Conservation (phyloP, 2,888 invertebrate genomes). For the Podabrus alpinus region DNA sequence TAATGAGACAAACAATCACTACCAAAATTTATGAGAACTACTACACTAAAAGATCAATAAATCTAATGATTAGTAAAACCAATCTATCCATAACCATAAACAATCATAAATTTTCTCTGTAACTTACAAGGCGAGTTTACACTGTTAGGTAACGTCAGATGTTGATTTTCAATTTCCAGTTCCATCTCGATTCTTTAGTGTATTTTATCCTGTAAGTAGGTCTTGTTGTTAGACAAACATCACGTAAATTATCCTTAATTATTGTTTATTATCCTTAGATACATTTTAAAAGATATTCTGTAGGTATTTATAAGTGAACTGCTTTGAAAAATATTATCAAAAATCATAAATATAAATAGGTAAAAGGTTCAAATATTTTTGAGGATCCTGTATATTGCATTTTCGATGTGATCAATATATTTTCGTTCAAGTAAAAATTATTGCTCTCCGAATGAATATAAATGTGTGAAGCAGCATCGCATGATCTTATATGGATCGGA, state of each 20-base stretch:
- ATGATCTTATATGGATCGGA: no score
- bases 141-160: conserved; percentile 8
- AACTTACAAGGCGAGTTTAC: conserved; percentile 9
- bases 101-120: neutral
- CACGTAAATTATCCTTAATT: neutral
- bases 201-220: conserved; percentile 5
- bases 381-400: neutral
- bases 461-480: no score
- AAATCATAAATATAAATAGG: no score
- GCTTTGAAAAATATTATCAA: no score
- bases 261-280: neutral
- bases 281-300: neutral
- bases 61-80: neutral
- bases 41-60: neutral
- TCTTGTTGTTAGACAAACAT: neutral
- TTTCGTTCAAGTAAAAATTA: neutral
- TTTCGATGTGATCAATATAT: no score
- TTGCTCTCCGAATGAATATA: neutral
- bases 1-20: neutral
- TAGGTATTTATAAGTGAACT: no score
- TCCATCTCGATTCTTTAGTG: conserved; percentile 10
- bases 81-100: neutral
- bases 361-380: neutral
- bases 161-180: conserved; percentile 11
- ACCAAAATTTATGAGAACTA: neutral